These are phyloP conservation scores for Eristalis arbustorum DNA, from an alignment of 2,888 invertebrate species.

Conservation along the genomic window DNA sequence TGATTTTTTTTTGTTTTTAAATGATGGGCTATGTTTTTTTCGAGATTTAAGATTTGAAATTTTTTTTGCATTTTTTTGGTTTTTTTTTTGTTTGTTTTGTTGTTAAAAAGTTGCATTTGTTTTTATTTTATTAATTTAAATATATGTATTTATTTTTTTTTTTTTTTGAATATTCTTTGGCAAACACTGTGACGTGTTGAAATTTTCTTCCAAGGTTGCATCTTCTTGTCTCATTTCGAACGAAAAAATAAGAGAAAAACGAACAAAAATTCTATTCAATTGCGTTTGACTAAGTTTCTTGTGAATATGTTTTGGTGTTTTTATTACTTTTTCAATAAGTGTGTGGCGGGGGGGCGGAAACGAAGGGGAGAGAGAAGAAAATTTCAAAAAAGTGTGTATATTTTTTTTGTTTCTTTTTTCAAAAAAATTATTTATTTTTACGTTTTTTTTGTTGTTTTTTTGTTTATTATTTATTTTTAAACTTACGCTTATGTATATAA, in stretches of 20 bases:
- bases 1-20: conserved; percentile 41
- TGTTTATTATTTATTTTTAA: conserved; percentile 29
- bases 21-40: conserved; percentile 57
- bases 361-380: conserved; percentile 42
- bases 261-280: conserved; percentile 26
- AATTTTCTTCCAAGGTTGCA: conserved; percentile 47
- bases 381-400: conserved; percentile 49
- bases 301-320: not conserved
- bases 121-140: not conserved
- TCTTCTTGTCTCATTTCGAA: conserved; percentile 5
- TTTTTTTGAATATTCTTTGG: conserved; percentile 65
- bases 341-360: conserved; percentile 25
- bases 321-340: not conserved
- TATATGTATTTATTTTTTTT: conserved; percentile 9
- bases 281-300: not conserved
- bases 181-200: conserved; percentile 64
- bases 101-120: conserved; percentile 24
- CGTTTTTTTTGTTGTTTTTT: conserved; percentile 21
- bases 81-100: not conserved
- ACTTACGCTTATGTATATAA: conserved; percentile 58
- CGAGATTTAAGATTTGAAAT: conserved; percentile 54
- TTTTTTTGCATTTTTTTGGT: conserved; percentile 2
- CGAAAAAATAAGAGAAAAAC: not conserved
- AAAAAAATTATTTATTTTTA: conserved; percentile 33
- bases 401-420: conserved; percentile 16